Evolutionary conservation across 2,113 vertebrate species (phyloP), one percentile per base, ranked within the genome.

Genomic region (Salvelinus namaycush): DNA sequence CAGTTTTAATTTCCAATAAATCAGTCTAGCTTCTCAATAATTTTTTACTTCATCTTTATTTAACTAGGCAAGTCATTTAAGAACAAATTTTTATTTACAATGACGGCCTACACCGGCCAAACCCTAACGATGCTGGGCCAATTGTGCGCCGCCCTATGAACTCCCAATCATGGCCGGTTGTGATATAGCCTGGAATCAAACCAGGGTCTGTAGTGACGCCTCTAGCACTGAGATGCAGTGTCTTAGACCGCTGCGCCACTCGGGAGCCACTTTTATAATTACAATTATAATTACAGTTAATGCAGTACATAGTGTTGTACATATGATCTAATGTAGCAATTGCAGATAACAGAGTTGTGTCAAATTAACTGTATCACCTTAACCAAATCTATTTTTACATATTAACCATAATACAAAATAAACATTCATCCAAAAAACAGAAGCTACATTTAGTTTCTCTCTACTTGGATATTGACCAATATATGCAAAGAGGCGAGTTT

Each of bases 401-500:
- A 69, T 67, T 44, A 20, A 69, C 49, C 11, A 51, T 7, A 72
- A n/a, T 72, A 44, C 20, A 39, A 74, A 72, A 60, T 62, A 34
- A 51, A 65, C 18, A 9, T 26, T 54, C 11, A 68, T 68, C 8
- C 6, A 62, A 44, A 48, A 68, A 84, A 76, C 54, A 75, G 1
- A 31, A 73, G 24, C 48, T 29, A 20, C 39, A 68, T 68, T 73
- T 44, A 77, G 22, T 48, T 70, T 75, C 24, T 76, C 67, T 68
- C 18, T 1, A 16, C 78, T 70, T 66, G 31, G 29, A 11, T n/a
- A 68, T 57, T 5, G 34, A 68, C 72, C 76, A 79, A n/a, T 76
- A 12, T 67, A 57, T 57, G 68, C 48, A 72, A 51, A 70, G 76
- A 65, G 18, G 34, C 62, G 72, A 76, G 29, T 79, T 76, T 72